Evolutionary conservation across 1,140 invertebrate species (phyloP).

Genomic region (Rhopalosiphum padi): DNA sequence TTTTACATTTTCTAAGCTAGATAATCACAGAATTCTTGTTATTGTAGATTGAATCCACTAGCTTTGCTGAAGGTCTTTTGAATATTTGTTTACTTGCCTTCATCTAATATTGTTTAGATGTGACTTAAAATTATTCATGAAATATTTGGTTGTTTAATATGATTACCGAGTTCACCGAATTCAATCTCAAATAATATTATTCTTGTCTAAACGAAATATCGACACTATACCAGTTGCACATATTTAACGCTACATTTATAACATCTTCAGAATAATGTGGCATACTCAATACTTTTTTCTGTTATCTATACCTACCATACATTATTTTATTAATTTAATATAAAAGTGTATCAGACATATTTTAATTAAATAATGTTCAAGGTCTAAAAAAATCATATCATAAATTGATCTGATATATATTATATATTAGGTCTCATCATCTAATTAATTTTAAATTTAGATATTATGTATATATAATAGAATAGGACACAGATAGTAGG

Average conservation of each 20-base stretch:
- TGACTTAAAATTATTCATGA: not conserved
- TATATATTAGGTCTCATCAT: not conserved
- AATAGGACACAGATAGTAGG: no score
- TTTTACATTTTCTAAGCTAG: not conserved
- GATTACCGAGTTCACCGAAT: not conserved
- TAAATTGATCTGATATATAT: not conserved
- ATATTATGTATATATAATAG: no score
- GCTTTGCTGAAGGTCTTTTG: no score
- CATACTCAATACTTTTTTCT: not conserved
- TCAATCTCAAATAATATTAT: conserved; percentile 10
- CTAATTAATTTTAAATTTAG: no score
- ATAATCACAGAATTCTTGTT: not conserved
- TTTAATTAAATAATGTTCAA: not conserved
- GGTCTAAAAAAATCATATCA: not conserved
- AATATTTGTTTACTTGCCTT: no score
- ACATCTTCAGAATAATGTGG: not conserved
- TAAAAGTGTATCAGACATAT: not conserved
- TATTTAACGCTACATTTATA: not conserved
- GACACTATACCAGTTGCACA: not conserved
- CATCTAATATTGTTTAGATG: not conserved
- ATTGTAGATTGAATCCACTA: not conserved
- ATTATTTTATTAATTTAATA: not conserved
- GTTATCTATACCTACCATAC: not conserved
- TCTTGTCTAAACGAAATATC: not conserved
- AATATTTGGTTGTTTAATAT: not conserved